phyloP scores from a whole-genome alignment of 2,888 invertebrate species.

The Strigamia transsilvanica region DNA sequence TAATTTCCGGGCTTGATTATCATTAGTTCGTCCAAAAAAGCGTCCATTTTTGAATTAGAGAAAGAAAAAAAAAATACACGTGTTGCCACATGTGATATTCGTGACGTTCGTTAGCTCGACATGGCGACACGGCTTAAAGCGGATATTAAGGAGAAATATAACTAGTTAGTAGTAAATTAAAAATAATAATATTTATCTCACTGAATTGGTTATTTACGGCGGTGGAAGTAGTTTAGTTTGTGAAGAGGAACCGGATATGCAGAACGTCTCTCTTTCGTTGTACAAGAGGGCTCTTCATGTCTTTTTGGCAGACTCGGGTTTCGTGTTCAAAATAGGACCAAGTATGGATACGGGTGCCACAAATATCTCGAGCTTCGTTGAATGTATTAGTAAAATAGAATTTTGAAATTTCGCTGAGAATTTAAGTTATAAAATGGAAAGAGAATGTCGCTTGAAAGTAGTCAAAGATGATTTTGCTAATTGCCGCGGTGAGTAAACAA shows the following conservation, averaged over 20 bases:
- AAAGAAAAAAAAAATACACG: too few relatives aligned
- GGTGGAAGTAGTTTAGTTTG: too few relatives aligned
- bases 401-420: not conserved
- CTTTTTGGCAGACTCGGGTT: constrained; percentile 3
- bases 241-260: not conserved
- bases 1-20: too few relatives aligned
- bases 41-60: too few relatives aligned
- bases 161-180: not conserved
- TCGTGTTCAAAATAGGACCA: constrained; percentile 3
- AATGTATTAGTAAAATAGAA: not conserved
- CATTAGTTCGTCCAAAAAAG: too few relatives aligned
- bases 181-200: not conserved
- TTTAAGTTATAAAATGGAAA: not conserved
- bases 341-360: constrained; percentile 2
- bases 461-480: constrained; percentile 1
- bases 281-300: constrained; percentile 2
- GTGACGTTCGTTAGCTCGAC: too few relatives aligned
- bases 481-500: not conserved
- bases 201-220: not conserved
- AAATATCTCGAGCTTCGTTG: not conserved
- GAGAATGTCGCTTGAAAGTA: not conserved
- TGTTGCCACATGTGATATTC: too few relatives aligned
- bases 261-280: not conserved
- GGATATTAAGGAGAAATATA: too few relatives aligned
- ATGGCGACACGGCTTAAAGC: too few relatives aligned